Conservation (phyloP, 2,888 invertebrate genomes). For the Operophtera brumata region DNA sequence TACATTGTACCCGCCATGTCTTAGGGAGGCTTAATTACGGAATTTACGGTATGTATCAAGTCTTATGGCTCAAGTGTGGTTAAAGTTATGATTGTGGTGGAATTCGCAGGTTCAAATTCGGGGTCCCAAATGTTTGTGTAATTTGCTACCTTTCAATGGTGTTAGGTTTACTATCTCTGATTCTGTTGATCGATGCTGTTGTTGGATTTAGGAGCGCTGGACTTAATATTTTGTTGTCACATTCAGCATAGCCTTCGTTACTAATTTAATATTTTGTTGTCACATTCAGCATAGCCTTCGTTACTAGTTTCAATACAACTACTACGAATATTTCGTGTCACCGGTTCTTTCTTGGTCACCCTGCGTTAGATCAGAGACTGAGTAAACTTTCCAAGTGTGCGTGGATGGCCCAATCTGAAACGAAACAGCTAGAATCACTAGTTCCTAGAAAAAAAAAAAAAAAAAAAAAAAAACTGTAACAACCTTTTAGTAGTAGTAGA, state of each 20-base stretch:
- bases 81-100: slow-evolving; percentile 19
- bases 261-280: neutral
- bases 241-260: no score
- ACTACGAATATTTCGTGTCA: no score
- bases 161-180: neutral
- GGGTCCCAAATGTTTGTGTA: slow-evolving; percentile 3
- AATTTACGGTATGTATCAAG: slow-evolving; percentile 30
- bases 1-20: slow-evolving; percentile 20
- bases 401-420: no score
- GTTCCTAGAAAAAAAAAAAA: no score
- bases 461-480: no score
- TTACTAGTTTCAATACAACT: no score
- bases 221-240: neutral
- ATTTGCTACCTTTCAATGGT: neutral
- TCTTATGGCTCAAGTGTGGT: slow-evolving; percentile 13
- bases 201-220: neutral
- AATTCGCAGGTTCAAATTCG: slow-evolving; percentile 10
- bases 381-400: no score
- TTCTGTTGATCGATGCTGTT: neutral
- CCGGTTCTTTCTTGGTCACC: no score
- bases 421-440: no score
- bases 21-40: slow-evolving; percentile 40
- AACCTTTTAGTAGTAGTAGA: no score
- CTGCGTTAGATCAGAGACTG: no score
- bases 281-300: neutral